Base-by-base conservation (phyloP, 2,888 invertebrate species). In the Apodemia zela region DNA sequence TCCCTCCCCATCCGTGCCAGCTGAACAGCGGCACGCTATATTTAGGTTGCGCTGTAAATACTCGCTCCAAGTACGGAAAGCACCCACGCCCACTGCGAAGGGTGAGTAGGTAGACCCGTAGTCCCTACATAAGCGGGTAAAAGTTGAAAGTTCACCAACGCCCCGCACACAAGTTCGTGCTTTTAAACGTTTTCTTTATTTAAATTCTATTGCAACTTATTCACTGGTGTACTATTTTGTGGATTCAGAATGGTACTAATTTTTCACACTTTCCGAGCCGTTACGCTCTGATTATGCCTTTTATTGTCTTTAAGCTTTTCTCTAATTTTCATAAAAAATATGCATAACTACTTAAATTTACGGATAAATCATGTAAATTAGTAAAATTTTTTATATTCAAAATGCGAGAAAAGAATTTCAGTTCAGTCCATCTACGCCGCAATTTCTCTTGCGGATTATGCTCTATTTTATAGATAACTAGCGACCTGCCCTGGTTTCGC, bases 31-130 rank as follows among this genome's bases (percentile, higher is more conserved):
- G 82, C 83, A 86, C 88, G 89, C 90, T 91, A 90, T 91, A 91
- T 91, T 89, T 90, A 91, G 90, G 88, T 88, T 89, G 88, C 84
- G 89, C 89, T 89, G 89, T 91, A 91, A 91, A 90, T 90, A 90
- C 86, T 85, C 89, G 84, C 84, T 84, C 87, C 87, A 85, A 89
- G 89, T 88, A 89, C 87, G 89, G 88, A 87, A 85, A 76, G 73
- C 76, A 62, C 73, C 80, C 74, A 74, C 76, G 63, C 69, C 77
- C 75, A 65, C 21, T 6, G 15, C 61, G 65, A 68, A 67, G 73
- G 72, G 75, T 74, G 69, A 66, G 69, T 67, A 75, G 72, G 72
- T 67, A 71, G 73, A 65, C n/a, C 6, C 66, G 73, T 67, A 68
- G 68, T 66, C 66, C 69, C 75, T 80, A 85, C 82, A 81, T 80